These are phyloP conservation scores for Malurus leucopterus DNA, from an alignment of 2,797 vertebrate genomes.

Conservation along the genomic window DNA sequence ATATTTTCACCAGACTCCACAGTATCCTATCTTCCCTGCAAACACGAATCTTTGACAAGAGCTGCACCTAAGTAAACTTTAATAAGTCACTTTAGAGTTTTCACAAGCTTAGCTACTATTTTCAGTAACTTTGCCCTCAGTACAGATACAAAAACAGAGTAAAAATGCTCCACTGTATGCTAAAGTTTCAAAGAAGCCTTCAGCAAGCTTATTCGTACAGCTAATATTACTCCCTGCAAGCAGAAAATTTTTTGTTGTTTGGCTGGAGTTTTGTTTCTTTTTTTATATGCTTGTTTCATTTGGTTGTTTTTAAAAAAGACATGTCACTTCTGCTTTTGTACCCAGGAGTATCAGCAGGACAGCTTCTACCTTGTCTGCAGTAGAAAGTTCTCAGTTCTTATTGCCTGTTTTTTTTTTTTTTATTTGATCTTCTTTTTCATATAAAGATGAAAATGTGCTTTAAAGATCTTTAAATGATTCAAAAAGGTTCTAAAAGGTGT, in stretches of 20 bases:
- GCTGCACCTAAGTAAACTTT: background rate
- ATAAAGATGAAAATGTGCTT: too few species aligned
- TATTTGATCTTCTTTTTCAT: background rate
- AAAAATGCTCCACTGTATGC: background rate
- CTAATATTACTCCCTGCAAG: background rate
- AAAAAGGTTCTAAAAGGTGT: background rate
- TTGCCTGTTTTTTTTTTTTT: background rate
- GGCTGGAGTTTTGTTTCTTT: background rate
- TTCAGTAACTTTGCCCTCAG: background rate
- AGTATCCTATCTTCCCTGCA: background rate
- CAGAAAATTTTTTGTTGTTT: background rate
- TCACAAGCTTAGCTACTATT: background rate
- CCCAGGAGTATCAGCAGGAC: background rate
- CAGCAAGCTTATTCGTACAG: background rate
- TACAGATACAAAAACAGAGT: background rate
- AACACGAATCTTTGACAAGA: background rate
- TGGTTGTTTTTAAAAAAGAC: background rate
- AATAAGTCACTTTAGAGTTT: background rate
- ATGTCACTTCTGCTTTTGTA: conserved; percentile 42
- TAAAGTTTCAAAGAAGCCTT: background rate
- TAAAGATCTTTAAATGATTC: background rate
- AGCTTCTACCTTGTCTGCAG: background rate
- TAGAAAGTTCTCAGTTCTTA: background rate
- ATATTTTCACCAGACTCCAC: background rate
- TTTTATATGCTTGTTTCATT: background rate